Base-by-base conservation (phyloP, 2,888 invertebrate species). In the Odontocolon sp. region DNA sequence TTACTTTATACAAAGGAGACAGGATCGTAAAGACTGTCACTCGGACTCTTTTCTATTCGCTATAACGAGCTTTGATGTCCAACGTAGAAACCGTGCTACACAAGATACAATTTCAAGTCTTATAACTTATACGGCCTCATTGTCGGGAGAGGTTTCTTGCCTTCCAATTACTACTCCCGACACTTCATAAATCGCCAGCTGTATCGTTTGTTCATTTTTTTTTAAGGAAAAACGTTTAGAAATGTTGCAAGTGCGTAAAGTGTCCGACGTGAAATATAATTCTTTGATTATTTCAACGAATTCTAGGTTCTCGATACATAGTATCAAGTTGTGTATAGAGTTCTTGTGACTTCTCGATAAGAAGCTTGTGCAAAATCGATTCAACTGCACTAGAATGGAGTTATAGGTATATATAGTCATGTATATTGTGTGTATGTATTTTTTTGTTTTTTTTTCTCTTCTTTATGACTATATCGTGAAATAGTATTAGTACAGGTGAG, bases 11-110 rank as follows among this genome's bases (percentile, higher is more conserved):
- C 26, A 54, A 50, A 16, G 31, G n/a, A 26, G 33, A 40, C 52
- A 52, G 42, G 1, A 50, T 73, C 66, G 59, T 73, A 59, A 67
- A 73, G 57, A 45, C 42, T 36, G 42, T 61, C 66, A 36, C 73
- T 45, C 38, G 18, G 54, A 42, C 50, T 42, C 11, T 54, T 42
- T 26, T 31, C 28, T 18, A 52, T 26, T 42, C 18, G 23, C 26
- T 0, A 33, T 68, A 74, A 68, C 68, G 68, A 74, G 68, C 47
- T 31, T 40, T 57, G 47, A 68, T 68, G 47, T 47, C 16, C 47
- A 26, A 16, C 45, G 9, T 4, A 54, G 26, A 54, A 45, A 21
- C 26, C 28, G 33, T 18, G 33, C 18, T 26, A 28, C 9, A 16
- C 42, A 36, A 63, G 18, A 63, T 61, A 61, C 28, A 3, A 67